Evolutionary conservation across 2,888 invertebrate genomes (phyloP).

Genomic region (Drosophila setosimentum): DNA sequence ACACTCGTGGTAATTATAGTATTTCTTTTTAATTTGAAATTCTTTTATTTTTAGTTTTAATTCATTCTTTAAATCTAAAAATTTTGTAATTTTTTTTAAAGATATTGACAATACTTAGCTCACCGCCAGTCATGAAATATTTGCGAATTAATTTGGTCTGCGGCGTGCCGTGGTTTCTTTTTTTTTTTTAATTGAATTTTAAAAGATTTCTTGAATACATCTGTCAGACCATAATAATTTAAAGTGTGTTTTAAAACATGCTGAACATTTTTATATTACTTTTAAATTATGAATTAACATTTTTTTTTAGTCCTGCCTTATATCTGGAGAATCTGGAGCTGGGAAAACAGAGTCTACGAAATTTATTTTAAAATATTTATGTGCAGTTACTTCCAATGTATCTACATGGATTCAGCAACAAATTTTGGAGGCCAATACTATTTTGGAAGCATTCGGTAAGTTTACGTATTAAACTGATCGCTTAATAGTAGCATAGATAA

Average conservation of each 20-base stretch:
- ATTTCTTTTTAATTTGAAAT: too few species aligned
- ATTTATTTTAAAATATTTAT: conserved; percentile 95
- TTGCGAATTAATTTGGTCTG: too few species aligned
- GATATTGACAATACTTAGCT: too few species aligned
- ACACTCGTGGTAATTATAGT: too few species aligned
- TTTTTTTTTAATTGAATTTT: too few species aligned
- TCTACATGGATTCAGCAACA: conserved; percentile 98
- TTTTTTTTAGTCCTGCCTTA: conserved; percentile 92
- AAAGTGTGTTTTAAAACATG: neutral
- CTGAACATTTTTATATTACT: neutral
- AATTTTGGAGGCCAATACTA: conserved; percentile 96
- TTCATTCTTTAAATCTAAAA: too few species aligned
- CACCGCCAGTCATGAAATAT: too few species aligned
- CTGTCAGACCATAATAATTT: neutral
- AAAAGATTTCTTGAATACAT: too few species aligned
- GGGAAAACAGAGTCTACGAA: conserved; percentile 98
- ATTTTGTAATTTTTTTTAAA: too few species aligned
- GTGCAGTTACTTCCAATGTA: conserved; percentile 93
- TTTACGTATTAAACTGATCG: conserved; percentile 15
- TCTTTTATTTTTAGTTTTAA: too few species aligned
- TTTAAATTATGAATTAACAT: neutral
- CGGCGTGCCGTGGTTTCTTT: too few species aligned
- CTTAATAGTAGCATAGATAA: neutral
- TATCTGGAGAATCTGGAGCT: conserved; percentile 96
- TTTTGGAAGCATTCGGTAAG: conserved; percentile 96